Conservation (phyloP, 2,888 invertebrate genomes). For the Diarsia dahlii region DNA sequence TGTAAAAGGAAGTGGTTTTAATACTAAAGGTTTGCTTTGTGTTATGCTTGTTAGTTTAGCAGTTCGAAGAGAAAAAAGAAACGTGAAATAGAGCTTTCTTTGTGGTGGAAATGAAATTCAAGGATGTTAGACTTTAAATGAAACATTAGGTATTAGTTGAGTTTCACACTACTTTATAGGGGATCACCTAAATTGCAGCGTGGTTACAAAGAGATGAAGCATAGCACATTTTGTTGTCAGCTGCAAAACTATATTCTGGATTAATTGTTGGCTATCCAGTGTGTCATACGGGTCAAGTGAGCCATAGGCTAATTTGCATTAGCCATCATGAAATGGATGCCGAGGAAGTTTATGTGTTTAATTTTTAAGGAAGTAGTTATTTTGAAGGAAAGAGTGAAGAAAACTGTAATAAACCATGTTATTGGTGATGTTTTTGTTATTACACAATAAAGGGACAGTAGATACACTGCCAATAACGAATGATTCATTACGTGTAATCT, state of each 20-base stretch:
- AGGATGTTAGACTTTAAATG: slow-evolving; percentile 4
- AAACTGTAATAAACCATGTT: neutral
- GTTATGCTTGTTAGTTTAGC: neutral
- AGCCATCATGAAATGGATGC: neutral
- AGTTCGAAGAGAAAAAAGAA: no score
- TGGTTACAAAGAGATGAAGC: neutral
- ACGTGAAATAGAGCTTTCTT: neutral
- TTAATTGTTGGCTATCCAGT: neutral
- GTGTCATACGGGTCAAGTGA: neutral
- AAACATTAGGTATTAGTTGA: neutral
- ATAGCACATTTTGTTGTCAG: neutral
- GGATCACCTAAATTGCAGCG: neutral
- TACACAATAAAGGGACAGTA: neutral
- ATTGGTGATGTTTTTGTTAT: neutral
- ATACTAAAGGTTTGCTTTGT: neutral
- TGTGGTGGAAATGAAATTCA: neutral
- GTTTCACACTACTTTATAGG: neutral
- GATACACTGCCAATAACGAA: neutral
- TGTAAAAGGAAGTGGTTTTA: slow-evolving; percentile 77
- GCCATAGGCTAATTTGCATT: neutral
- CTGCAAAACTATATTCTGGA: neutral
- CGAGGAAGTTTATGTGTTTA: neutral
- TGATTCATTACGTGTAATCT: slow-evolving; percentile 21
- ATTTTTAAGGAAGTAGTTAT: neutral
- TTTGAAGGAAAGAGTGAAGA: neutral